Evolutionary conservation across 2,888 invertebrate genomes (phyloP), one percentile per base, ranked within the genome.

Genomic region (Ptycholaimellus sp.): DNA sequence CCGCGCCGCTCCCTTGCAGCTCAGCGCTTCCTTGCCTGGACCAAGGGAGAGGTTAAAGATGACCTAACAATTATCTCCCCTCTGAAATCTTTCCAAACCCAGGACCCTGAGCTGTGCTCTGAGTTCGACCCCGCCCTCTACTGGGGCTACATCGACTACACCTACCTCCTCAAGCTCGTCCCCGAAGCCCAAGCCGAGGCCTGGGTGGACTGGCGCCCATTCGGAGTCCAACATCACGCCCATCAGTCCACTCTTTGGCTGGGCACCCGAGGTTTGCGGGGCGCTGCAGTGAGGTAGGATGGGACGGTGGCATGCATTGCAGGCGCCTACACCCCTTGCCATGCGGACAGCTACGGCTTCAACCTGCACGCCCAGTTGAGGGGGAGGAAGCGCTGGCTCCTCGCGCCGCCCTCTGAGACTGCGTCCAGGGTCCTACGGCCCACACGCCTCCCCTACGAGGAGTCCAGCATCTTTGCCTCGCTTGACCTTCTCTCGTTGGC

Each of bases 331-430:
- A 90, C 90, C 0, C 80, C 83, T 2, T 80, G 82, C 42, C 93
- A 93, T 59, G 73, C 73, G 55, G 90, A 93, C 58, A 76, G 81
- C 0, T 93, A 87, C 61, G 87, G 87, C 0, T 76, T 73, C 49
- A 93, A 93, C 63, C 69, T 90, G 50, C 74, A 90, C 9, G 74
- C 75, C 35, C 90, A 93, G 63, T 62, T 82, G 35, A 68, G 70
- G 16, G 44, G 44, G 3, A 14, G 80, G 51, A 93, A 93, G 62
- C 68, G 71, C 32, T 93, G 93, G 93, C 62, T 82, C 35, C 62
- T 93, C 19, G 83, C 83, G 60, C 79, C 83, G 5, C 82, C 83
- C 13, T 31, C 28, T 14, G 33, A 33, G 18, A n/a, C n/a, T n/a
- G n/a, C n/a, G n/a, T n/a, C n/a, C n/a, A n/a, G n/a, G n/a, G 2